Base-by-base conservation (phyloP, 2,888 invertebrate species). In the Drosophila incognita region DNA sequence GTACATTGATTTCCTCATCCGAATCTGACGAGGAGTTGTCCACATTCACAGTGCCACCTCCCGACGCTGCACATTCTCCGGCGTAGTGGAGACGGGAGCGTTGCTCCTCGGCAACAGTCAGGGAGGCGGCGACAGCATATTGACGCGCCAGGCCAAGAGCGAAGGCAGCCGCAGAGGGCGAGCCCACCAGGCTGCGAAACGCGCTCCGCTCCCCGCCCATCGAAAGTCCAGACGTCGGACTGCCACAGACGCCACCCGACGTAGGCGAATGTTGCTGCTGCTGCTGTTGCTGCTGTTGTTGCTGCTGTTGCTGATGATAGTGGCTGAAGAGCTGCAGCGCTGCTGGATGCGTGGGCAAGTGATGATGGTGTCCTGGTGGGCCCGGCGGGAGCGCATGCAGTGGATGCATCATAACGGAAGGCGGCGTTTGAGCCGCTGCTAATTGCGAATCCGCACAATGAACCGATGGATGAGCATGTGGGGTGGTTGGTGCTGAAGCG, bases 201-300 rank as follows among this genome's bases (percentile, higher is more conserved):
- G 97, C 97, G 94, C 97, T 97, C 94, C 97, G 96, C 93, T 97
- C 97, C 93, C 97, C 97, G 92, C 97, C 97, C 97, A 97, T 97
- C 87, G 94, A 94, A 86, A 94, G 93, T 31, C 81, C 66, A 38
- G 86, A 74, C 65, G 70, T 90, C 40, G 89, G 87, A 61, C 81
- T 78, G 77, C 83, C 79, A 21, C 77, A 77, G 64, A 81, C 69
- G 48, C 81, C 75, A 10, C 61, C 68, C 2, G 70, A 74, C 4
- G 75, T 82, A 21, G 83, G 83, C 53, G 90, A 81, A 36, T 84
- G 81, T 60, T 83, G 81, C 27, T 79, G 85, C 1, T 82, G 82
- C 4, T 74, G 82, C 1, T 83, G 83, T 1, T 80, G 87, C 5
- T 85, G 87, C 7, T 85, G 78, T 11, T 69, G 78, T 1, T 80